These are phyloP conservation scores for Porites evermanni DNA, from an alignment of 92 coral and sea anemone genomes.

Conservation along the genomic window DNA sequence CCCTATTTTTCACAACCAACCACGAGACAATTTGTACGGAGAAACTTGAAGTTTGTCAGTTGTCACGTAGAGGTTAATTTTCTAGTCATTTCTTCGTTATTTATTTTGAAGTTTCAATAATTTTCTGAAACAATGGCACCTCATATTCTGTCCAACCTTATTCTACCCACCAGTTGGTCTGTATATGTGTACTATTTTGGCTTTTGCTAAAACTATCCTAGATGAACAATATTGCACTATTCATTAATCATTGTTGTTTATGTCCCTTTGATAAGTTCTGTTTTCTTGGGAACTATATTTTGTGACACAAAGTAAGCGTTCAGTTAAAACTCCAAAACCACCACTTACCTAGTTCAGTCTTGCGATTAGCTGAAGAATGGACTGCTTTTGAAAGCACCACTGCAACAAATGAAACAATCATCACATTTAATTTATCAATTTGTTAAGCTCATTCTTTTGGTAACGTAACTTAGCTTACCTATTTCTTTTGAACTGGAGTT, in stretches of 20 bases:
- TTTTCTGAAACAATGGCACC: no score
- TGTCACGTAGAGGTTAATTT: no score
- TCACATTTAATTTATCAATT: background rate
- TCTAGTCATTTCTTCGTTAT: no score
- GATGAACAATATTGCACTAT: no score
- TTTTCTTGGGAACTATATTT: no score
- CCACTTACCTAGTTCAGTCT: slow-evolving; percentile 64
- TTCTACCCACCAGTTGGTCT: background rate
- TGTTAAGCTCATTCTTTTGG: background rate
- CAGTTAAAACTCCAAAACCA: no score
- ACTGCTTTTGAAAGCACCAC: slow-evolving; percentile 58
- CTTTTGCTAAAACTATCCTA: no score
- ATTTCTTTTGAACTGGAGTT: background rate
- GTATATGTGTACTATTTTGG: background rate
- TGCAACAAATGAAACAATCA: slow-evolving; percentile 23
- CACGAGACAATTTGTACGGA: no score
- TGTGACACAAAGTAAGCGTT: no score
- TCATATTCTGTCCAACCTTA: background rate
- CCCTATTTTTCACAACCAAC: no score
- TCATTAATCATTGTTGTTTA: background rate
- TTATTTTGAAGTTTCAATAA: no score
- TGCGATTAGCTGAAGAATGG: slow-evolving; percentile 68
- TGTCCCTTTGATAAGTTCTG: background rate
- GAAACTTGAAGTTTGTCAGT: no score
- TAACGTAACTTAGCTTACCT: background rate